phyloP scores from a whole-genome alignment of 2,888 invertebrate species.

The Luffia ferchaultella region DNA sequence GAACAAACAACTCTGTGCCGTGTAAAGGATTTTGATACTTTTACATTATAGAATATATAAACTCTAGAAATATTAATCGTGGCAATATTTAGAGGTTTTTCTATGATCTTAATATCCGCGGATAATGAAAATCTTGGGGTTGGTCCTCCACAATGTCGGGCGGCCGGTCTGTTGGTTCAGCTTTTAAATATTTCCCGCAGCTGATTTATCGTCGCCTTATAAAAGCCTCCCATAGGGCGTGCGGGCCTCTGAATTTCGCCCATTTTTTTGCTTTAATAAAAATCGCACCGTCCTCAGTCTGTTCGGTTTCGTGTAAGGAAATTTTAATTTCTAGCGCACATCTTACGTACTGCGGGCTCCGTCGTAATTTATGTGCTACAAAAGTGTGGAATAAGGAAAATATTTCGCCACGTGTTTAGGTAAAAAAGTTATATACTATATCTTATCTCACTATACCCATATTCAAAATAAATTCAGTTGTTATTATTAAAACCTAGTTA shows the following conservation, averaged over 20 bases:
- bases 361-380: conserved; percentile 35
- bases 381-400: conserved; percentile 22
- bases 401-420: not conserved
- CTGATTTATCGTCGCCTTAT: conserved; percentile 57
- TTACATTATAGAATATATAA: too few relatives aligned
- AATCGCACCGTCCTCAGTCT: conserved; percentile 31
- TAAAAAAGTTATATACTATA: not conserved
- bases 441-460: too few relatives aligned
- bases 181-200: conserved; percentile 55
- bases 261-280: conserved; percentile 46
- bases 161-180: conserved; percentile 20
- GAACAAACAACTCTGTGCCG: too few relatives aligned
- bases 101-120: not conserved
- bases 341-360: conserved; percentile 14
- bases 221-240: conserved; percentile 51
- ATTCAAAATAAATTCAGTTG: too few relatives aligned
- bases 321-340: conserved; percentile 37
- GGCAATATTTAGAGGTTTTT: too few relatives aligned
- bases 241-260: conserved; percentile 36
- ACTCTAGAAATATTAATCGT: too few relatives aligned
- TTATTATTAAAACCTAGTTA: too few relatives aligned
- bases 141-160: not conserved
- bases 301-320: conserved; percentile 21
- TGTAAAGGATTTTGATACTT: too few relatives aligned
- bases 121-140: not conserved